Evolutionary conservation across 1,140 invertebrate species (phyloP).

Genomic region (Melanaphis sacchari): DNA sequence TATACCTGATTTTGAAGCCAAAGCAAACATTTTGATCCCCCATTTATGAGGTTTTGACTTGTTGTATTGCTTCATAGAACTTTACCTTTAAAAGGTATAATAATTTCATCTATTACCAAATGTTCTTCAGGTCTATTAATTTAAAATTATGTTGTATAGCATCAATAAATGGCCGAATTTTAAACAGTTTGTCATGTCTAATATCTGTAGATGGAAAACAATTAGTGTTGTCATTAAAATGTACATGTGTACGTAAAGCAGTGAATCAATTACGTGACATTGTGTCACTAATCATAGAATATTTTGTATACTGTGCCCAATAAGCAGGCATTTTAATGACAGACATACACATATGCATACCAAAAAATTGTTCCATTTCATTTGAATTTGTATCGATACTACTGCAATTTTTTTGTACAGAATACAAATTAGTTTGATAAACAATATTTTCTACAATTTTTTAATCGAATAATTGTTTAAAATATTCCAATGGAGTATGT

Average conservation of each 20-base stretch:
- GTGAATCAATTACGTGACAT: not conserved
- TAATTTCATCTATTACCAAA: too few relatives aligned
- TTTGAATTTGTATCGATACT: not conserved
- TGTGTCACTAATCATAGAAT: not conserved
- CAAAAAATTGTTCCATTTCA: not conserved
- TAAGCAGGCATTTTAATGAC: conserved; percentile 5
- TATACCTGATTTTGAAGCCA: too few relatives aligned
- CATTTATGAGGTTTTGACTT: too few relatives aligned
- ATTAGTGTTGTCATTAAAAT: conserved; percentile 17
- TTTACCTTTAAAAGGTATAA: too few relatives aligned
- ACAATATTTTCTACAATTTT: conserved; percentile 30
- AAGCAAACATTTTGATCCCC: too few relatives aligned
- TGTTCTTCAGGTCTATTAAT: too few relatives aligned
- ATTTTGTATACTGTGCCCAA: not conserved
- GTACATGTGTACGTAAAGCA: not conserved
- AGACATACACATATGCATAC: conserved; percentile 16
- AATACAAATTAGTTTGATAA: conserved; percentile 19
- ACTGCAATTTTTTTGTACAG: not conserved
- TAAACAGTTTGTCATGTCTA: too few relatives aligned
- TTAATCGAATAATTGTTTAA: not conserved
- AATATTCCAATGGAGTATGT: conserved; percentile 13
- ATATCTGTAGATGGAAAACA: too few relatives aligned
- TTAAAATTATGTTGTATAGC: too few relatives aligned
- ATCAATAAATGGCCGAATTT: too few relatives aligned
- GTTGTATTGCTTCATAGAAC: too few relatives aligned